phyloP scores from a whole-genome alignment of 2,113 vertebrate species.

The Saguinus imperator region DNA sequence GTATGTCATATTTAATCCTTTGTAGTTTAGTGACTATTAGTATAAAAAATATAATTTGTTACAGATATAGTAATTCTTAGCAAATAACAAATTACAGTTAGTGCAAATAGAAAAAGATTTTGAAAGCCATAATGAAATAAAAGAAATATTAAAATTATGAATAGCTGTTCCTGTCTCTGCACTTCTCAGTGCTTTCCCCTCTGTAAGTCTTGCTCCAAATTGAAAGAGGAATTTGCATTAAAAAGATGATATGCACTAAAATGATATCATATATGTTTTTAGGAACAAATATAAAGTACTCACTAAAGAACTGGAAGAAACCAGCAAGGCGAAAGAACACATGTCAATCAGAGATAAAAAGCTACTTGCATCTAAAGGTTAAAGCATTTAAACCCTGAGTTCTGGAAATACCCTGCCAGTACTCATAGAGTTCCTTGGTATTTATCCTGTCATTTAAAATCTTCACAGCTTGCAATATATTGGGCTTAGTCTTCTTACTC shows the following conservation, averaged over 20 bases:
- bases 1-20: not conserved
- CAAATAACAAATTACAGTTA: not conserved
- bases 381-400: slow-evolving; percentile 64
- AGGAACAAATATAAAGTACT: not conserved
- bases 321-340: slow-evolving; percentile 13
- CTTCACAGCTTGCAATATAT: slow-evolving; percentile 50
- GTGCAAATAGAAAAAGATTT: not conserved
- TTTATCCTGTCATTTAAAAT: slow-evolving; percentile 74
- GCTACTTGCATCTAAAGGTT: slow-evolving; percentile 57
- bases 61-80: not conserved
- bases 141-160: not conserved
- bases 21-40: not conserved
- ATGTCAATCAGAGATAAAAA: slow-evolving; percentile 55
- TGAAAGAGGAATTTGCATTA: not conserved
- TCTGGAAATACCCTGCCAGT: slow-evolving; percentile 47
- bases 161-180: accelerated
- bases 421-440: not conserved
- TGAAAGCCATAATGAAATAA: not conserved
- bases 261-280: not conserved
- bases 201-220: not conserved
- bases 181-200: not conserved
- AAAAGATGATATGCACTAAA: not conserved
- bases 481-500: slow-evolving; percentile 45
- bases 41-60: not conserved
- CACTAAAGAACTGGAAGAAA: not conserved